phyloP scores from a whole-genome alignment of 2,888 invertebrate genomes.

The Catocala nupta region DNA sequence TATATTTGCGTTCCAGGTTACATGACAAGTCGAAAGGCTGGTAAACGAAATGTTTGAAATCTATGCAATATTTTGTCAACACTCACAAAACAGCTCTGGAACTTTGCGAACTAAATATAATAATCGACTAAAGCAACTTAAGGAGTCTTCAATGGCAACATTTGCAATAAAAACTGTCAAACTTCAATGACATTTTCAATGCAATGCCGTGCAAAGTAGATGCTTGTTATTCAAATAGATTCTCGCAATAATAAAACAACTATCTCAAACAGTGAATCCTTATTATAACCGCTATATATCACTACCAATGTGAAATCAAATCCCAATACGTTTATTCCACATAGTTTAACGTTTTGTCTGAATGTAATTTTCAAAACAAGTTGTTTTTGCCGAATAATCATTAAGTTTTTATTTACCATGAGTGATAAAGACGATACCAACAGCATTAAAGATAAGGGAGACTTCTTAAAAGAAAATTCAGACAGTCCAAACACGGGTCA shows the following conservation, averaged over 20 bases:
- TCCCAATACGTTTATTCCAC: background rate
- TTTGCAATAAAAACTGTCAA: no score
- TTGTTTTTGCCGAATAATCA: conserved; percentile 2
- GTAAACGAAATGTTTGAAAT: no score
- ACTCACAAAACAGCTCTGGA: no score
- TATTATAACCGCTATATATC: background rate
- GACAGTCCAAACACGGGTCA: background rate
- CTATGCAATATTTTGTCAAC: no score
- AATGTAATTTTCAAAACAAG: background rate
- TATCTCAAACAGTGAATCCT: background rate
- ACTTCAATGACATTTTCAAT: conserved; percentile 1
- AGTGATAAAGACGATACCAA: conserved; percentile 24
- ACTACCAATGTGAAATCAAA: background rate
- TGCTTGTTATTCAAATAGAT: background rate
- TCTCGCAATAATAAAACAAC: background rate
- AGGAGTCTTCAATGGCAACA: background rate
- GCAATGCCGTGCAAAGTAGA: conserved; percentile 3
- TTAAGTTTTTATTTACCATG: conserved; percentile 24
- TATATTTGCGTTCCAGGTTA: conserved; percentile 34
- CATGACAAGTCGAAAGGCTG: background rate
- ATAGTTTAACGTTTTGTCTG: background rate
- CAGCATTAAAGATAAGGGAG: conserved; percentile 15
- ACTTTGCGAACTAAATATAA: no score
- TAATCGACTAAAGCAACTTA: no score
- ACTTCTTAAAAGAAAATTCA: background rate